A percentile compares a stretch with the other conserved stretches of the same genome.
These are phyloP conservation scores for Hycleus phaleratus DNA, from an alignment of 1,140 invertebrate species.

Conservation along the genomic window DNA sequence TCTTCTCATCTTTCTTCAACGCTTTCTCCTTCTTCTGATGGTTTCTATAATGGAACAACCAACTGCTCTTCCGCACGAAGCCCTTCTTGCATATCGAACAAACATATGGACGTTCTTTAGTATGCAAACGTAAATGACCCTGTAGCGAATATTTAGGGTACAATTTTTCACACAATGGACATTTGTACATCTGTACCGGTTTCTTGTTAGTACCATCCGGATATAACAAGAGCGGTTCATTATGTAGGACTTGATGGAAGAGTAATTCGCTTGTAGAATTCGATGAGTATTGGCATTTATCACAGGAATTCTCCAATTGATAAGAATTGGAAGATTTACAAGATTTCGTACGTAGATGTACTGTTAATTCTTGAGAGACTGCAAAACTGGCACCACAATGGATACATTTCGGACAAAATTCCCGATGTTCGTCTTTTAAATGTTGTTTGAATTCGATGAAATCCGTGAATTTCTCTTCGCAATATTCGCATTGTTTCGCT, in stretches of 20 bases:
- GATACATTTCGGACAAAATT: conserved; percentile 52
- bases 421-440: conserved; percentile 53
- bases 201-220: conserved; percentile 33
- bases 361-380: conserved; percentile 62
- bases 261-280: conserved; percentile 51
- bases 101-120: conserved; percentile 67
- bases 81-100: conserved; percentile 52
- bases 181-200: conserved; percentile 48
- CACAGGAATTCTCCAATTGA: conserved; percentile 35
- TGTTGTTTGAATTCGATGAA: conserved; percentile 57
- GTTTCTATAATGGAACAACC: conserved; percentile 48
- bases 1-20: conserved; percentile 10
- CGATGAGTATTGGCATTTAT: conserved; percentile 42
- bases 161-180: conserved; percentile 58
- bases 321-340: conserved; percentile 37
- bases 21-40: conserved; percentile 35
- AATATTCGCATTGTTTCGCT: conserved; percentile 52
- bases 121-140: conserved; percentile 63
- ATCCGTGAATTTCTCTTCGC: conserved; percentile 46
- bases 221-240: conserved; percentile 39
- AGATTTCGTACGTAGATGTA: conserved; percentile 53
- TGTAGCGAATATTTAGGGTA: conserved; percentile 61
- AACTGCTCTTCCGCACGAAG: conserved; percentile 58
- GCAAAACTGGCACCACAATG: conserved; percentile 60
- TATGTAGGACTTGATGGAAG: conserved; percentile 57